Base-by-base conservation (phyloP, 2,888 invertebrate genomes). In the Eupithecia centaureata region DNA sequence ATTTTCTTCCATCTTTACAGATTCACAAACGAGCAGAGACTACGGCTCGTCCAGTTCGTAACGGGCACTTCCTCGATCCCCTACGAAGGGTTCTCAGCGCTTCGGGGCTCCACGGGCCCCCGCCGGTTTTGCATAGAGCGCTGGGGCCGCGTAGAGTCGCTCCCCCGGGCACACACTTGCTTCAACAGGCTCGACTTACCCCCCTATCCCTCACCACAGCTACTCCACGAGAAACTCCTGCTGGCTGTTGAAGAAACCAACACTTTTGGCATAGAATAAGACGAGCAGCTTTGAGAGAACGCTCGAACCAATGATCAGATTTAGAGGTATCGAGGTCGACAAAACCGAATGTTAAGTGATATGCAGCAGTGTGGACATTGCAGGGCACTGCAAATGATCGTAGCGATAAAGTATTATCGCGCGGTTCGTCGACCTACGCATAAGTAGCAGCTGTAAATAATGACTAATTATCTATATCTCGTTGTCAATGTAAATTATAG, bases 31-130 rank as follows among this genome's bases (percentile, higher is more conserved):
- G 99, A 99, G 87, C 97, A 99, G 82, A 95, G 99, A 15, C 94
- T 99, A 25, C 95, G 99, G 54, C 94, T 99, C 68, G 94, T 99
- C 38, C 98, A 99, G 91, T 99, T 99, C 92, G 99, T 99, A 71
- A 99, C 99, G 10, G 99, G 99, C 54, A 99, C 99, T 0, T 98
- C 99, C 0, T 98, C 98, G 80, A 98, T 99, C 81, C 99, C 99
- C 0, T 99, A 98, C 88, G 99, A 99, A 88, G 99, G 99, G 1
- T 99, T 99, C 92, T 95, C 98, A 0, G 99, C 99, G 2, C 92
- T 99, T 66, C 94, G 99, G 52, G 99, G 99, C 65, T 98, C 98
- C 8, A 98, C 98, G 56, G 99, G 99, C 1, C 98, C 98, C 47
- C 94, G 99, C 18, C 97, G 98, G 79, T 99, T 99, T 94, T 99